These are phyloP conservation scores for Sericinus montela DNA, from an alignment of 2,888 invertebrate species.

Conservation along the genomic window DNA sequence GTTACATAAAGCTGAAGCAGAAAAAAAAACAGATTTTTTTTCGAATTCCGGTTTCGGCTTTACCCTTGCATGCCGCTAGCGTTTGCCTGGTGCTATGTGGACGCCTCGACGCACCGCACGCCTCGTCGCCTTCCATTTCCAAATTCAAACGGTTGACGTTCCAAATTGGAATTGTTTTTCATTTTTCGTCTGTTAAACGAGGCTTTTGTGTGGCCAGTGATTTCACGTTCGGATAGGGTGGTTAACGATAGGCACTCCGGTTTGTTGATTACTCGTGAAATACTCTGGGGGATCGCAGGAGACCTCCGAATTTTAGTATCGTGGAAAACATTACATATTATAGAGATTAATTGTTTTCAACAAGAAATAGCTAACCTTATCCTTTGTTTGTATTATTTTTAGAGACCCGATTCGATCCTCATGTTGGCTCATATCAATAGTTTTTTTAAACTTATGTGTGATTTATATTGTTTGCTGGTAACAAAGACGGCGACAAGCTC, in stretches of 20 bases:
- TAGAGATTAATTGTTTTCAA: too few species aligned
- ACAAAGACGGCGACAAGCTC: too few species aligned
- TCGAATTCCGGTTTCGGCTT: neutral
- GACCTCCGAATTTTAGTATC: too few species aligned
- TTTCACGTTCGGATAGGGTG: constrained; percentile 42
- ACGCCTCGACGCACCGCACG: constrained; percentile 32
- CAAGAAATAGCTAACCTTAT: too few species aligned
- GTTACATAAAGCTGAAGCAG: neutral
- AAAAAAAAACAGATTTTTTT: constrained; percentile 1
- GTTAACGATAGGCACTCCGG: constrained; percentile 23
- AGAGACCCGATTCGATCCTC: too few species aligned
- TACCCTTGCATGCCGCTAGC: constrained; percentile 42
- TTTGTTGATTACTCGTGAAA: constrained; percentile 17
- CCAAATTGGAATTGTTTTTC: constrained; percentile 73
- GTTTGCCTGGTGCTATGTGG: constrained; percentile 38
- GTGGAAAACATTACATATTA: too few species aligned
- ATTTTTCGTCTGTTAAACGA: constrained; percentile 62
- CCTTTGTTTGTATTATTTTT: too few species aligned
- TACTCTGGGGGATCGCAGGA: constrained; percentile 15
- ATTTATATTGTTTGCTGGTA: too few species aligned
- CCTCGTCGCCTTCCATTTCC: constrained; percentile 40
- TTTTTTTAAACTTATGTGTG: too few species aligned
- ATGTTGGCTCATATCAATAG: too few species aligned
- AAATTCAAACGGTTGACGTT: constrained; percentile 72
- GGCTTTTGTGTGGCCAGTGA: constrained; percentile 55